These are phyloP conservation scores for Peucedramus taeniatus DNA, from an alignment of 2,113 vertebrate species.

Conservation along the genomic window DNA sequence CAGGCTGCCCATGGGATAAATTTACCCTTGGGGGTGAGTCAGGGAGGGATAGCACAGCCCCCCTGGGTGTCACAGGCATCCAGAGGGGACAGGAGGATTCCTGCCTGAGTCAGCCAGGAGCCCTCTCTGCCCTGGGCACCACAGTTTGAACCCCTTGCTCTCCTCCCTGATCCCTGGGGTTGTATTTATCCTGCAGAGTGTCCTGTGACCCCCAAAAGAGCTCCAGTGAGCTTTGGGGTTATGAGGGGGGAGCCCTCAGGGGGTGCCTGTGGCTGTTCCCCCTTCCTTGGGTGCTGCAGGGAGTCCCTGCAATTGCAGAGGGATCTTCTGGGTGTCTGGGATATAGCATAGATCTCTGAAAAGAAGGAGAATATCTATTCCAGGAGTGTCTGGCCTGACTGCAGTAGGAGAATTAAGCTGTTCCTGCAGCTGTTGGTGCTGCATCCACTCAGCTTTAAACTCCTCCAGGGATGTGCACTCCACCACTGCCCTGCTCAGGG, in stretches of 20 bases:
- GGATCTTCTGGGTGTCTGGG: neutral
- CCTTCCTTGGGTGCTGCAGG: accelerated
- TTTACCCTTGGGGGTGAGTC: neutral
- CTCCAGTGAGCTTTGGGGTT: neutral
- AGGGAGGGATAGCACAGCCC: neutral
- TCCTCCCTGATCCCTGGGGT: neutral
- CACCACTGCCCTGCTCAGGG: neutral
- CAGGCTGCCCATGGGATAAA: neutral
- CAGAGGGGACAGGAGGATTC: neutral
- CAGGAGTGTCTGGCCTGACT: neutral
- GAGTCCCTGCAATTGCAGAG: neutral
- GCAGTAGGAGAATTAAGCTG: neutral
- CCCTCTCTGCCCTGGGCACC: neutral
- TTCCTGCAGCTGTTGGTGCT: neutral
- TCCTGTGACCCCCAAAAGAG: neutral
- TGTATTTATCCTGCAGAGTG: neutral
- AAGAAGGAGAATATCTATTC: neutral
- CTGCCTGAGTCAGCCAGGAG: neutral
- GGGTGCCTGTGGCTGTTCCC: neutral
- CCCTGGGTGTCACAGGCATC: neutral
- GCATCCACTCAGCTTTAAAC: neutral
- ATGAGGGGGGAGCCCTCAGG: neutral
- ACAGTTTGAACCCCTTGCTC: neutral
- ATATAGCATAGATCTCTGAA: neutral
- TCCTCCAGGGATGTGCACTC: neutral